These are phyloP conservation scores for Sminthurides bifidus DNA, from an alignment of 1,140 invertebrate genomes.

Conservation along the genomic window DNA sequence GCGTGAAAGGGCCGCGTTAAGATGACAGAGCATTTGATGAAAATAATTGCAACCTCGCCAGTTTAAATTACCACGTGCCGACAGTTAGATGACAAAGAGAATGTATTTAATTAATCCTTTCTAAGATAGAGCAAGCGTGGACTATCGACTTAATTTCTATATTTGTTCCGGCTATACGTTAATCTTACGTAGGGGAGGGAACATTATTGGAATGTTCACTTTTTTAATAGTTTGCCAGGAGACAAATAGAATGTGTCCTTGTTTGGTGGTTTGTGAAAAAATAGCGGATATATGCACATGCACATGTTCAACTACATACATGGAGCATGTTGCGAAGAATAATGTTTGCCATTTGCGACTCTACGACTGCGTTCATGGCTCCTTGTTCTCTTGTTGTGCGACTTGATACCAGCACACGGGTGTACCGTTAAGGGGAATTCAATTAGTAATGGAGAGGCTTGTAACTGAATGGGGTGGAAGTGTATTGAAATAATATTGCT, in stretches of 20 bases:
- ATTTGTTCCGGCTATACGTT: slow-evolving; percentile 20
- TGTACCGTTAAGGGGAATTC: too few species aligned
- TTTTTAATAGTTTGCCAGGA: not conserved
- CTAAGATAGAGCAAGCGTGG: slow-evolving; percentile 4
- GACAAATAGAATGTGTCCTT: too few species aligned
- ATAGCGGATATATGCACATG: too few species aligned
- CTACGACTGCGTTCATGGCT: too few species aligned
- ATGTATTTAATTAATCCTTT: slow-evolving; percentile 25
- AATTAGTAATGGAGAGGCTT: too few species aligned
- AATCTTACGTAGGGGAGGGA: not conserved
- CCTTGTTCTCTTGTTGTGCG: too few species aligned
- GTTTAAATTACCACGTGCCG: slow-evolving; percentile 31
- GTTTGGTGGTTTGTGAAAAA: too few species aligned
- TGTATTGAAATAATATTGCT: too few species aligned
- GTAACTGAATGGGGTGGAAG: too few species aligned
- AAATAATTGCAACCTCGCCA: slow-evolving; percentile 1
- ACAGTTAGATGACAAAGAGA: slow-evolving; percentile 21
- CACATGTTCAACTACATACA: not conserved
- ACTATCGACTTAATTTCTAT: slow-evolving; percentile 19
- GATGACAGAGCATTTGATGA: not conserved
- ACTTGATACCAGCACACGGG: too few species aligned
- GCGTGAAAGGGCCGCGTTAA: too few species aligned
- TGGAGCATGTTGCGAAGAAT: not conserved
- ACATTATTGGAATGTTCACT: not conserved
- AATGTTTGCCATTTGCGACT: slow-evolving; percentile 4